These are phyloP conservation scores for Enteromius anoplus DNA, from an alignment of 2,797 vertebrate genomes.

Conservation along the genomic window DNA sequence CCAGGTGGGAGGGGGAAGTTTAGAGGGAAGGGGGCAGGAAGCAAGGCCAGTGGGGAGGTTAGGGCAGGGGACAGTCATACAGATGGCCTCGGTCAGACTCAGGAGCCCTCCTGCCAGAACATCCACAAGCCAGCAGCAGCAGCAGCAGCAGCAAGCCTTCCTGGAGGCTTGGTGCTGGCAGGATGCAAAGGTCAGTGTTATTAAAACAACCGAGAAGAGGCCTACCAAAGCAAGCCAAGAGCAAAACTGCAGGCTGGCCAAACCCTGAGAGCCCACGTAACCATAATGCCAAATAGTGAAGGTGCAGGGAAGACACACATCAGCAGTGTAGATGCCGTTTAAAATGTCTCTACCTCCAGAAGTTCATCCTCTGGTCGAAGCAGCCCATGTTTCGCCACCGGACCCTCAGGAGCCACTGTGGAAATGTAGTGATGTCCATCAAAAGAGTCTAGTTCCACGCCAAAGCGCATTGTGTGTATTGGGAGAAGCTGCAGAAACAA, in stretches of 20 bases:
- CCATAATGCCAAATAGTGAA: constrained; percentile 38
- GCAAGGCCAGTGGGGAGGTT: constrained; percentile 54
- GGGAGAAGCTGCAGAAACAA: constrained; percentile 82
- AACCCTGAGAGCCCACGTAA: constrained; percentile 36
- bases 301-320: constrained; percentile 14
- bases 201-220: constrained; percentile 52
- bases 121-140: constrained; percentile 50
- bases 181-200: constrained; percentile 63
- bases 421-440: constrained; percentile 96
- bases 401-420: constrained; percentile 87
- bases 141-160: constrained; percentile 56
- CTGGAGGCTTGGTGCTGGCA: constrained; percentile 60
- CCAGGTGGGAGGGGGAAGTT: constrained; percentile 53
- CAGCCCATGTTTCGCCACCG: constrained; percentile 81
- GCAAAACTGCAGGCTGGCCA: constrained; percentile 50
- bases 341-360: constrained; percentile 83
- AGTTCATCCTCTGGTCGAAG: constrained; percentile 92
- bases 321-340: not conserved
- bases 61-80: constrained; percentile 53
- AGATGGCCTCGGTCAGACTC: constrained; percentile 63
- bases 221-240: constrained; percentile 46
- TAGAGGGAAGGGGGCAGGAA: constrained; percentile 57
- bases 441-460: constrained; percentile 93
- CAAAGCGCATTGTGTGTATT: constrained; percentile 91
- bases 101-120: constrained; percentile 54